Evolutionary conservation across 2,113 vertebrate genomes (phyloP).

Genomic region (Urocolius indicus): DNA sequence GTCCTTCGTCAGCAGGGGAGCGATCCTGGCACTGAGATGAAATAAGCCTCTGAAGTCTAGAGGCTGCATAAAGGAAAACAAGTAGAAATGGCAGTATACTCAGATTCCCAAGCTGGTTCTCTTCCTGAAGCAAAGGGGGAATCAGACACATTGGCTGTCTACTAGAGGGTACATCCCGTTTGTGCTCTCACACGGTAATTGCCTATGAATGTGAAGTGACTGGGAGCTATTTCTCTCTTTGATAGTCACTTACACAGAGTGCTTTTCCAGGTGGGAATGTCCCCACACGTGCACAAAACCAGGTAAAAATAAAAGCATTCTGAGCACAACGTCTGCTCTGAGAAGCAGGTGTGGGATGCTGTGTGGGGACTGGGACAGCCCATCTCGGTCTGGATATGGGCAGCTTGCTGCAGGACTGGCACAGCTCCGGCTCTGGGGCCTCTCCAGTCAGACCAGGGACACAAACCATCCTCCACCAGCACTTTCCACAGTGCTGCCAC

Average conservation of each 20-base stretch:
- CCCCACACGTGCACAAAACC: background rate
- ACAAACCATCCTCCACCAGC: background rate
- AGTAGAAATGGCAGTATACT: background rate
- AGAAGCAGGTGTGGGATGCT: fast-evolving
- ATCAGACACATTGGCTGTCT: background rate
- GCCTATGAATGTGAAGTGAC: background rate
- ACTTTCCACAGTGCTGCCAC: background rate
- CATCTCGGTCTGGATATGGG: fast-evolving
- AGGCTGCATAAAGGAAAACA: background rate
- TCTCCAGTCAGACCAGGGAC: background rate
- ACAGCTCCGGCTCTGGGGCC: background rate
- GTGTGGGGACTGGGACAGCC: background rate
- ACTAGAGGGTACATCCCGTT: background rate
- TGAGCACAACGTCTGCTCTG: fast-evolving
- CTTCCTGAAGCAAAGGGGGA: background rate
- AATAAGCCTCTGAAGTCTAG: background rate
- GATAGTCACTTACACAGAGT: background rate
- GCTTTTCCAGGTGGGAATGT: background rate
- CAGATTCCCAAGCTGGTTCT: background rate
- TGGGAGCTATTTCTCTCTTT: background rate
- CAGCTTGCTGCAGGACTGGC: background rate
- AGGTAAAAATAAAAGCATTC: background rate
- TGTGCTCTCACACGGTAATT: background rate
- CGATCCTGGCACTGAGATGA: background rate
- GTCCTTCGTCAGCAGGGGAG: background rate